Evolutionary conservation across 2,888 invertebrate genomes (phyloP), one percentile per base, ranked within the genome.

Genomic region (Aleiodes testaceus): DNA sequence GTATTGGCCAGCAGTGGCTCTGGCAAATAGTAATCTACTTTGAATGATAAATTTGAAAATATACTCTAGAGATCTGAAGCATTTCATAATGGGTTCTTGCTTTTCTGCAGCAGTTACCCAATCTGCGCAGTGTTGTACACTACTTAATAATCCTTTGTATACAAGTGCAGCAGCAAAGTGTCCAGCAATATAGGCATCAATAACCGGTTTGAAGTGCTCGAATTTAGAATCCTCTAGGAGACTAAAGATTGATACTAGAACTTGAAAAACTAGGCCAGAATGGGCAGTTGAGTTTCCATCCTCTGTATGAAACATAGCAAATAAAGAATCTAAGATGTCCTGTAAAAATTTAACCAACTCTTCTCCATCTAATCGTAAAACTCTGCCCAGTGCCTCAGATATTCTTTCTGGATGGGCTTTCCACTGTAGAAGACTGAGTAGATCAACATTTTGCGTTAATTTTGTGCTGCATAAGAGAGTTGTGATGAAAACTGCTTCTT

Each of bases 141-240:
- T 97, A 11, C 94, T 94, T 59, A 97, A 89, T 0, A 97, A 89
- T 0, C 97, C 97, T 85, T 96, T 97, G 88, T 97, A 97, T 16
- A 97, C 97, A 12, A 98, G 90, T 0, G 97, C 96, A 0, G 97
- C 97, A 0, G 97, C 96, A 88, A 98, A 98, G 87, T 97, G 97
- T 77, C 95, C 95, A 79, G 94, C 94, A 66, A 98, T 97, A 84
- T 98, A 98, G 0, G 95, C 95, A 82, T 98, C 97, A 87, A 98
- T 92, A 0, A 98, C 97, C 0, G 97, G 96, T 78, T 95, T 93
- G 87, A 98, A 98, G 84, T 97, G 97, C 84, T 97, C 96, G 88
- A 97, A 98, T 81, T 97, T 95, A 69, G 92, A 93, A 82, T 97
- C 96, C 81, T 97, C 95, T 72, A 98, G 89, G 18, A 97, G 89